Base-by-base conservation (phyloP, 2,888 invertebrate species). In the Pollenia griseotomentosa region DNA sequence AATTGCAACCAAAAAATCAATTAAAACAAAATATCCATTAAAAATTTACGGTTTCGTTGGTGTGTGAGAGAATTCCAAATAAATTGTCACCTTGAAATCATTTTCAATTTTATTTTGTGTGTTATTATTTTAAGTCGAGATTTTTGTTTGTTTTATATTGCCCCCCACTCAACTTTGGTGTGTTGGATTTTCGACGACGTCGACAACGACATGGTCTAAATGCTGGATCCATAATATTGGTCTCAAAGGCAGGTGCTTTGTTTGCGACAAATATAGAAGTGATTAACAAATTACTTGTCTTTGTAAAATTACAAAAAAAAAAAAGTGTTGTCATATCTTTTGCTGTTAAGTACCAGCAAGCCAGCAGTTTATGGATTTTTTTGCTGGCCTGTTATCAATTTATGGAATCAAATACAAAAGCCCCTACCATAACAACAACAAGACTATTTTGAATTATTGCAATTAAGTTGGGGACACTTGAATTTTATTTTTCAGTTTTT, bases 81-180 rank as follows among this genome's bases (percentile, higher is more conserved):
- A 85, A 68, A 61, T 74, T 74, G 74, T 85, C 74, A 85, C 84
- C 84, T 85, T 85, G 84, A 85, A 85, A 74, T 85, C 19, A 80
- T 66, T 79, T 83, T 57, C 48, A 33, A 33, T 48, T 57, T 66
- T 82, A 46, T 77, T 14, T 66, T 23, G 61, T 74, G 70, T 78
- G 40, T 71, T 6, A 46, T 40, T 59, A 51, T 63, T 55, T 78
- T 55, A 84, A 84, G 84, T 85, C 84, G 68, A 61, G 84, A 66
- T 85, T 68, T 74, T 23, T 59, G 59, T 68, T 81, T 65, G 19
- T 80, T 55, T 73, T 78, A 44, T 74, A 33, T 63, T 19, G 19
- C 63, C 74, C 84, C 73, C 61, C 19, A 73, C 51, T 59, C 65
- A 44, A 61, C 61, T 55, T 33, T 66, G 40, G 12, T 81, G 33